phyloP scores from a whole-genome alignment of 2,113 vertebrate genomes.

The Pampusana beccarii region DNA sequence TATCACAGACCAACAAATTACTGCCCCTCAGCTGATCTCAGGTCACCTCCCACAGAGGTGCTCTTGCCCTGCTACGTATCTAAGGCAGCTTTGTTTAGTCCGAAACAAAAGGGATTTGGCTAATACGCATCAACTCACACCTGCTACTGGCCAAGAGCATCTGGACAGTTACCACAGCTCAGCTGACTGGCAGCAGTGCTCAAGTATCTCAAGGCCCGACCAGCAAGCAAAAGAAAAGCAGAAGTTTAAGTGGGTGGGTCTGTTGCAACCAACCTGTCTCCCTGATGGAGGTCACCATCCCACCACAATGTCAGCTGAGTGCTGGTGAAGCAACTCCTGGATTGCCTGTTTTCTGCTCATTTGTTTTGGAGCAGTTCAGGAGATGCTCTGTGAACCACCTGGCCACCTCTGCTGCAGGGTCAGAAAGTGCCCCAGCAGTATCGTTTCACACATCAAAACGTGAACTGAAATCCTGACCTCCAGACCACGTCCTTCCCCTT shows the following conservation, averaged over 20 bases:
- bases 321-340: not conserved
- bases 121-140: not conserved
- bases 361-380: not conserved
- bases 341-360: not conserved
- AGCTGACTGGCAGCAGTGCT: not conserved
- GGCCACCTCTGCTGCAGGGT: not conserved
- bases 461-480: not conserved
- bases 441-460: accelerated
- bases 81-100: not conserved
- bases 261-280: not conserved
- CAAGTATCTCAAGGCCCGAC: not conserved
- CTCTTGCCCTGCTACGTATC: not conserved
- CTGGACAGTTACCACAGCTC: not conserved
- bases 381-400: not conserved
- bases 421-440: not conserved
- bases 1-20: not conserved
- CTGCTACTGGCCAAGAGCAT: not conserved
- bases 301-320: not conserved
- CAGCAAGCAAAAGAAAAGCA: not conserved
- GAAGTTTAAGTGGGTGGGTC: not conserved
- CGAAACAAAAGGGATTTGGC: not conserved
- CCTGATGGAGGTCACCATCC: not conserved
- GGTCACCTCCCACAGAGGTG: not conserved
- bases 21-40: not conserved
- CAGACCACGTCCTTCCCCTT: not conserved